Conservation (phyloP, 2,113 vertebrate genomes). For the Lynx canadensis region DNA sequence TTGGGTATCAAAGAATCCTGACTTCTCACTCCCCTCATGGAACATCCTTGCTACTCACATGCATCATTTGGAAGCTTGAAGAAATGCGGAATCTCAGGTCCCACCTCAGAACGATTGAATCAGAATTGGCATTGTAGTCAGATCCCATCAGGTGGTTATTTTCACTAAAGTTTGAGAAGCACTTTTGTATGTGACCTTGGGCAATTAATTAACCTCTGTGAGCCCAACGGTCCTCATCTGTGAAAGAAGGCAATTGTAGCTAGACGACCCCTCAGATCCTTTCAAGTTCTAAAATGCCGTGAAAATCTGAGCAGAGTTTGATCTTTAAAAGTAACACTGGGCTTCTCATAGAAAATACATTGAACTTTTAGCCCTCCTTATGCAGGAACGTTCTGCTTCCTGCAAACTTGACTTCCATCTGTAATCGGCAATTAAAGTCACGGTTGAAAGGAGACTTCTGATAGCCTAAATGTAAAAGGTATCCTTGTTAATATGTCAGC, state of each 20-base stretch:
- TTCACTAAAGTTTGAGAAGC: background rate
- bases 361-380: slow-evolving; percentile 57
- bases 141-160: background rate
- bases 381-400: background rate
- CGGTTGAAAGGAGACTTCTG: slow-evolving; percentile 65
- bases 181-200: background rate
- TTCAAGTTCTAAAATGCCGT: slow-evolving; percentile 38
- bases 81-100: background rate
- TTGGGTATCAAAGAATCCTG: background rate
- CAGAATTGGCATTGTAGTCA: background rate
- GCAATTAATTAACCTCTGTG: slow-evolving; percentile 37
- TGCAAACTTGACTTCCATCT: slow-evolving; percentile 58
- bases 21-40: background rate
- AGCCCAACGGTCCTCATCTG: background rate
- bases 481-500: slow-evolving; percentile 45
- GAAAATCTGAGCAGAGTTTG: slow-evolving; percentile 56
- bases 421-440: slow-evolving; percentile 62
- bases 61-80: background rate
- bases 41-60: background rate
- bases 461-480: slow-evolving; percentile 50
- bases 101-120: background rate
- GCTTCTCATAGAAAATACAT: slow-evolving; percentile 29
- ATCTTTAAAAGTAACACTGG: slow-evolving; percentile 47
- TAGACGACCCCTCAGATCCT: background rate
- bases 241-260: slow-evolving; percentile 39